Evolutionary conservation across 2,888 invertebrate genomes (phyloP).

Genomic region (Macrophya annulata): DNA sequence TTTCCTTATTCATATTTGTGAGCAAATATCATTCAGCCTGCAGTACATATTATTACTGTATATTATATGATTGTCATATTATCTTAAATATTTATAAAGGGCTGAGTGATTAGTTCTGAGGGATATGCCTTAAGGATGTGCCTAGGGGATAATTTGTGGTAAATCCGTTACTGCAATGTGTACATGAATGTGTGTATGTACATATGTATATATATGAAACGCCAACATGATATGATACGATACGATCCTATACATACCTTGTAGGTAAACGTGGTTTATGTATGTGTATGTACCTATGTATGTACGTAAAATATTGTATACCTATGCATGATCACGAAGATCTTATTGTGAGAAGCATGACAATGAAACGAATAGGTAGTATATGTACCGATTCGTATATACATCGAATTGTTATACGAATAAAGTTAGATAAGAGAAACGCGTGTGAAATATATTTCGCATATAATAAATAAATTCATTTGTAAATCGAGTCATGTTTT

Average conservation of each 20-base stretch:
- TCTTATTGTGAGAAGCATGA: slow-evolving; percentile 19
- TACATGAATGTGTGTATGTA: neutral
- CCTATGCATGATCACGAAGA: neutral
- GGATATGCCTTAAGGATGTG: no score
- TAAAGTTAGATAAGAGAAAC: slow-evolving; percentile 3
- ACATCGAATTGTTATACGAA: neutral
- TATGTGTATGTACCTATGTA: neutral
- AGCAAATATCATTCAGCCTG: no score
- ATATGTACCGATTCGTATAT: neutral
- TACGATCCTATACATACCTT: neutral
- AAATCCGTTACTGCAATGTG: neutral
- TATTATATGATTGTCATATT: neutral
- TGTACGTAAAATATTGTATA: neutral
- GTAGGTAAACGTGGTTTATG: neutral
- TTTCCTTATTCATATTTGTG: neutral
- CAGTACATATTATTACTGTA: no score
- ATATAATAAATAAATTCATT: neutral
- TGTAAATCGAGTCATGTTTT: neutral
- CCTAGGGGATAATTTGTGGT: neutral
- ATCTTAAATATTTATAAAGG: neutral
- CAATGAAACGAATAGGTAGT: neutral
- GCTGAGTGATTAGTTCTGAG: neutral
- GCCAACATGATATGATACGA: neutral
- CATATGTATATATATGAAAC: no score
- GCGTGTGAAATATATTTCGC: slow-evolving; percentile 18